Evolutionary conservation across 2,888 invertebrate species (phyloP).

Genomic region (Cheilosia impressa): DNA sequence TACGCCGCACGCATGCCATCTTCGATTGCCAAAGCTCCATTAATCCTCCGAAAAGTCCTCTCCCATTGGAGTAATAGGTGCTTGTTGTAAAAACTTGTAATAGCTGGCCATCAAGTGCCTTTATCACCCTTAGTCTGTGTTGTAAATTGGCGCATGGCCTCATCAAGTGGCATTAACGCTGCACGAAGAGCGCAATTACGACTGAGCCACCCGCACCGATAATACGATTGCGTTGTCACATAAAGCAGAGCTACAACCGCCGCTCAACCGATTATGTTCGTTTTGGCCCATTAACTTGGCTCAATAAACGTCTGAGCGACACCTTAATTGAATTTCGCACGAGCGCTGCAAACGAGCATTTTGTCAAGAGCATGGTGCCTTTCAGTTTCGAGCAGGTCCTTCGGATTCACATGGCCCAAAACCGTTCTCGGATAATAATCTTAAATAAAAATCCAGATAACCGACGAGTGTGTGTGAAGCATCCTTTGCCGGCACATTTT

Average conservation of each 20-base stretch:
- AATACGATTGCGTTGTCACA: slow-evolving; percentile 18
- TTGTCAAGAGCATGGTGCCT: slow-evolving; percentile 9
- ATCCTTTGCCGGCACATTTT: slow-evolving; percentile 67
- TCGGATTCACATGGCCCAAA: slow-evolving; percentile 39
- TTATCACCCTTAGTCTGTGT: neutral
- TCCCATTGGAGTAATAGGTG: neutral
- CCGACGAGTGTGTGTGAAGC: slow-evolving; percentile 27
- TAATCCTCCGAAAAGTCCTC: neutral
- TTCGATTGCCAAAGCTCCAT: neutral
- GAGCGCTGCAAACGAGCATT: slow-evolving; percentile 25
- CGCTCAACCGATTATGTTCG: slow-evolving; percentile 31
- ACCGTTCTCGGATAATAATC: slow-evolving; percentile 27
- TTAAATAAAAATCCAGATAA: neutral
- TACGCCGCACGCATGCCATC: neutral
- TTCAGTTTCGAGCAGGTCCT: slow-evolving; percentile 40
- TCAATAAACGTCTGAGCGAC: slow-evolving; percentile 51
- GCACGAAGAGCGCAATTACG: slow-evolving; percentile 12
- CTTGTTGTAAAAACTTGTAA: neutral
- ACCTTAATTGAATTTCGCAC: slow-evolving; percentile 66
- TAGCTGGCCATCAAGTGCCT: slow-evolving; percentile 5
- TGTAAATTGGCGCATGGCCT: slow-evolving; percentile 17
- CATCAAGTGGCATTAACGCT: slow-evolving; percentile 37
- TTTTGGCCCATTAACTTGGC: slow-evolving; percentile 46
- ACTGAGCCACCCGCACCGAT: slow-evolving; percentile 14
- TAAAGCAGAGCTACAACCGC: slow-evolving; percentile 42